Evolutionary conservation across 1,140 invertebrate species (phyloP).

Genomic region (Trichonephila inaurata): DNA sequence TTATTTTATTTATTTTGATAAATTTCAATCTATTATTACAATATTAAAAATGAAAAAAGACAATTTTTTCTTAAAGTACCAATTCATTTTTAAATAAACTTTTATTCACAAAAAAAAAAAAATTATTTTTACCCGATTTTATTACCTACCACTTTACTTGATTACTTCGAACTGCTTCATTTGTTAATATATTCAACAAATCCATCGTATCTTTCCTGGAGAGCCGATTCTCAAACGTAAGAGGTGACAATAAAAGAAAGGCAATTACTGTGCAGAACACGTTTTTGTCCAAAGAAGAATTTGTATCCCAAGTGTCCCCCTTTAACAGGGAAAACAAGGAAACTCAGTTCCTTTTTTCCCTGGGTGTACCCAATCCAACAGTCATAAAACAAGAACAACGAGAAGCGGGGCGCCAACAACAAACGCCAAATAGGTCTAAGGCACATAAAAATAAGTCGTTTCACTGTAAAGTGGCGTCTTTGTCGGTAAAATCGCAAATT

Average conservation of each 20-base stretch:
- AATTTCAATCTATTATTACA: too few species aligned
- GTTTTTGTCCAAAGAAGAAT: constrained; percentile 17
- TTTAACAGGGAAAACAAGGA: constrained; percentile 41
- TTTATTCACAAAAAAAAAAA: too few species aligned
- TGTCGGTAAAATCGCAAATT: constrained; percentile 6
- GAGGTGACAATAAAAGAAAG: constrained; percentile 36
- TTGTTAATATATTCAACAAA: not conserved
- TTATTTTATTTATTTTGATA: too few species aligned
- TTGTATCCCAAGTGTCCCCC: constrained; percentile 42
- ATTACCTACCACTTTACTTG: not conserved
- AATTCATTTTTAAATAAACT: too few species aligned
- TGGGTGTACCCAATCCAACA: constrained; percentile 29
- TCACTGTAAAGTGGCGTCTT: constrained; percentile 32
- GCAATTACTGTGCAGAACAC: constrained; percentile 54
- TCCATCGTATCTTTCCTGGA: not conserved
- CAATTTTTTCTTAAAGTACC: too few species aligned
- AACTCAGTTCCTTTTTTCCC: not conserved
- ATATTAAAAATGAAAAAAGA: too few species aligned
- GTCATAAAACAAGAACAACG: constrained; percentile 68
- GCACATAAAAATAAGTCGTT: constrained; percentile 68
- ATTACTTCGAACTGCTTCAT: not conserved
- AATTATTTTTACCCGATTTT: not conserved
- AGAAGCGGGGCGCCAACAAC: constrained; percentile 50
- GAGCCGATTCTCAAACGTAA: not conserved
- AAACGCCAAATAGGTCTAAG: constrained; percentile 54